phyloP scores from a whole-genome alignment of 2,113 vertebrate species.

The Regulus satrapa region DNA sequence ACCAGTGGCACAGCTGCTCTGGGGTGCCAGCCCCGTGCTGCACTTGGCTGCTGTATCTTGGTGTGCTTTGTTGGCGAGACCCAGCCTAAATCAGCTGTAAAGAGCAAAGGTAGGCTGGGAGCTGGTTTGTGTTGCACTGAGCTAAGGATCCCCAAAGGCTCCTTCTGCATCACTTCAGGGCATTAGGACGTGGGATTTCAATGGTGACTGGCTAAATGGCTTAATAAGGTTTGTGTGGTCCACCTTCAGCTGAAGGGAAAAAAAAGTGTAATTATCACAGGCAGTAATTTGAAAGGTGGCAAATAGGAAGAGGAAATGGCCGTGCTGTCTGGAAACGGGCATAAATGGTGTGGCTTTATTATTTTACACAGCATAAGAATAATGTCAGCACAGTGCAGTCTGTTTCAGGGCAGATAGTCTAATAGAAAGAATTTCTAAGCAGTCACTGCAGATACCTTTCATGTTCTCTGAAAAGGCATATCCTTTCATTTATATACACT shows the following conservation, averaged over 20 bases:
- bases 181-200: background rate
- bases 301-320: background rate
- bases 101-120: background rate
- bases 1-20: background rate
- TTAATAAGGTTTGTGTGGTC: background rate
- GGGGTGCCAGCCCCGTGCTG: background rate
- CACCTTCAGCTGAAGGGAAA: background rate
- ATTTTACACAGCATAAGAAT: background rate
- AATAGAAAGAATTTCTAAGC: background rate
- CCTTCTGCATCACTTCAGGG: background rate
- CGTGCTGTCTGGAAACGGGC: background rate
- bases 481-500: background rate
- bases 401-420: background rate
- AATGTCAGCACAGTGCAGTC: background rate
- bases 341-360: background rate
- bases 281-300: background rate
- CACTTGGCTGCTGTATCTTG: background rate
- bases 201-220: background rate
- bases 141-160: background rate
- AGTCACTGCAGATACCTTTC: background rate
- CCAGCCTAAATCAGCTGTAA: background rate
- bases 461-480: background rate
- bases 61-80: background rate
- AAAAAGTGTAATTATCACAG: background rate
- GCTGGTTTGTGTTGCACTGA: background rate